Percentiles rank a stretch among this genome's conserved stretches.
Evolutionary conservation across 1,140 invertebrate genomes (phyloP).

Genomic region (Heliconius congener): DNA sequence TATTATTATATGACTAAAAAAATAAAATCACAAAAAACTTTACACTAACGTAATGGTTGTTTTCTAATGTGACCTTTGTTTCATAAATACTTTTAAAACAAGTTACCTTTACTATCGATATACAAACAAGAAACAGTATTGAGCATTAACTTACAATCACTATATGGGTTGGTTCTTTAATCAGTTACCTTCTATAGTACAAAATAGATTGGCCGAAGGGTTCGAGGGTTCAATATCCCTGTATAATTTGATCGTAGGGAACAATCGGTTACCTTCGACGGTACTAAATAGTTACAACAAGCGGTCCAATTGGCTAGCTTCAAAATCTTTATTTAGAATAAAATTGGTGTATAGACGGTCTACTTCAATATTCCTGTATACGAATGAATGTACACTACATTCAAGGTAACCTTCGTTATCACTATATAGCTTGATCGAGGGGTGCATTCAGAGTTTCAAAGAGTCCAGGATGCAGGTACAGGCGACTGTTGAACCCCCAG

Average conservation of each 20-base stretch:
- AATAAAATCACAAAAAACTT: no score
- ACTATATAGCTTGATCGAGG: background rate
- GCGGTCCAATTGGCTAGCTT: slow-evolving; percentile 19
- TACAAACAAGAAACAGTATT: background rate
- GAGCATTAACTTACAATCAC: background rate
- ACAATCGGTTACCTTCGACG: background rate
- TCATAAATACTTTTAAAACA: background rate
- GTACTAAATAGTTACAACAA: background rate
- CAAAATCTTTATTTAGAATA: slow-evolving; percentile 38
- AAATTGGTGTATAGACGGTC: no score
- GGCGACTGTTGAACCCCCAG: slow-evolving; percentile 84
- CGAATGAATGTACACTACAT: no score
- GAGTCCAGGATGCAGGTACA: slow-evolving; percentile 84
- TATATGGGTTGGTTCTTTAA: background rate
- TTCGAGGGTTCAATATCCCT: background rate
- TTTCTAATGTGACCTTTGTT: background rate
- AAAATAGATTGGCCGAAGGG: no score
- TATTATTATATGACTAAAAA: no score
- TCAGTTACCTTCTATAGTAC: no score
- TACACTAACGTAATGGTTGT: no score
- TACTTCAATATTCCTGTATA: no score
- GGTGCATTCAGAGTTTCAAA: slow-evolving; percentile 44
- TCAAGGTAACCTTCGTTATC: background rate
- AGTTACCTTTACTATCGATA: background rate
- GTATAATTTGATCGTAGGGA: background rate